phyloP scores from a whole-genome alignment of 2,797 vertebrate genomes.

The Manis crassicaudata region DNA sequence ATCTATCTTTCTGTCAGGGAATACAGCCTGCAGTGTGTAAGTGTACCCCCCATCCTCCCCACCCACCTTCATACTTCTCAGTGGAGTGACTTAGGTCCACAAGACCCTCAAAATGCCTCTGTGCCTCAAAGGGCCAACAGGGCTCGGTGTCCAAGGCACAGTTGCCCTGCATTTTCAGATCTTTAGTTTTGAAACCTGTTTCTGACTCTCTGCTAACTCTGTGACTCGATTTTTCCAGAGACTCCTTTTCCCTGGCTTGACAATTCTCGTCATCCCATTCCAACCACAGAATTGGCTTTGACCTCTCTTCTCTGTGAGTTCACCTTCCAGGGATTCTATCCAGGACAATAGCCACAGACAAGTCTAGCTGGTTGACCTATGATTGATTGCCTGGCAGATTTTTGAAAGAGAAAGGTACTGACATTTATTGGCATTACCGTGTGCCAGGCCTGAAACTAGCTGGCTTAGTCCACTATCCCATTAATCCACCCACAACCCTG shows the following conservation, averaged over 20 bases:
- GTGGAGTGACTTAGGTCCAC: accelerated
- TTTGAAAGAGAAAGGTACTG: background rate
- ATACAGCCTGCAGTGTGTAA: background rate
- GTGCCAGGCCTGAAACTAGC: background rate
- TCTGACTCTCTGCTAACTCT: background rate
- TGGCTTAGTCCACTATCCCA: background rate
- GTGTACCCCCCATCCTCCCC: background rate
- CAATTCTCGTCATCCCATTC: background rate
- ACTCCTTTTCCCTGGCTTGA: background rate
- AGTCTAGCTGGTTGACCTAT: background rate
- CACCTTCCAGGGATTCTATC: background rate
- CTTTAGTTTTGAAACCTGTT: background rate
- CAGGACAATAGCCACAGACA: background rate
- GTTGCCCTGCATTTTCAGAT: background rate
- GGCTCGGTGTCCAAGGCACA: background rate
- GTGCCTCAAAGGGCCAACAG: background rate
- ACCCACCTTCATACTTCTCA: background rate
- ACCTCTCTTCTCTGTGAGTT: background rate
- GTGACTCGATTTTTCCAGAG: background rate
- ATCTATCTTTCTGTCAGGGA: background rate
- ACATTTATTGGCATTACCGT: background rate
- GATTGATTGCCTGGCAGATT: background rate
- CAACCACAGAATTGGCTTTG: background rate
- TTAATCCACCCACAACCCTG: background rate
- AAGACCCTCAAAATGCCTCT: background rate